Conservation (phyloP, 1,140 invertebrate species). For the Ganaspis sp. region DNA sequence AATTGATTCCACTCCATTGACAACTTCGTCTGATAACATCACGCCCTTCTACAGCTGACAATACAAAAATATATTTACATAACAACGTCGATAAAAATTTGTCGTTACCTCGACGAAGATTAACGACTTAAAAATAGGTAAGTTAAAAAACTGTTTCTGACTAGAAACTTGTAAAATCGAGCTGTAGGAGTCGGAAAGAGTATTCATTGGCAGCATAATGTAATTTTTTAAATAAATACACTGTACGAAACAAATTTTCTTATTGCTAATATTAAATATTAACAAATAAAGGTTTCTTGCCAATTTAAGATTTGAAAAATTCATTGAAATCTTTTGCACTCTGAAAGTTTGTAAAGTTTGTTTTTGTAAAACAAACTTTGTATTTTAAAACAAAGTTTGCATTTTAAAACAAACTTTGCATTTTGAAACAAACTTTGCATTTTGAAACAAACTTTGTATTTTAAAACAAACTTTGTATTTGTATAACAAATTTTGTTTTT, state of each 20-base stretch:
- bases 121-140: constrained; percentile 43
- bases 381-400: too few species aligned
- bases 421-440: too few species aligned
- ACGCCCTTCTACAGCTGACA: constrained; percentile 43
- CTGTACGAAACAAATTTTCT: too few species aligned
- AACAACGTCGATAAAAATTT: constrained; percentile 41
- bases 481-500: too few species aligned
- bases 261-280: too few species aligned
- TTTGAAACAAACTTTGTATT: too few species aligned
- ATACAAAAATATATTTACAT: constrained; percentile 52
- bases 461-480: too few species aligned
- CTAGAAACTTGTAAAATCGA: constrained; percentile 73
- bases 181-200: constrained; percentile 71
- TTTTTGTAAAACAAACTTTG: too few species aligned
- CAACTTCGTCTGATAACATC: constrained; percentile 41
- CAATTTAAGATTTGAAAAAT: constrained; percentile 39
- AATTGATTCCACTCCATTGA: constrained; percentile 35
- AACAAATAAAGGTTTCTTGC: background rate
- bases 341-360: too few species aligned
- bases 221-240: background rate
- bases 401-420: too few species aligned
- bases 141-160: constrained; percentile 69
- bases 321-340: too few species aligned
- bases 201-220: constrained; percentile 69
- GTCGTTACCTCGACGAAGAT: constrained; percentile 15